Conservation (phyloP, 2,113 vertebrate species). For the Pluvialis apricaria region DNA sequence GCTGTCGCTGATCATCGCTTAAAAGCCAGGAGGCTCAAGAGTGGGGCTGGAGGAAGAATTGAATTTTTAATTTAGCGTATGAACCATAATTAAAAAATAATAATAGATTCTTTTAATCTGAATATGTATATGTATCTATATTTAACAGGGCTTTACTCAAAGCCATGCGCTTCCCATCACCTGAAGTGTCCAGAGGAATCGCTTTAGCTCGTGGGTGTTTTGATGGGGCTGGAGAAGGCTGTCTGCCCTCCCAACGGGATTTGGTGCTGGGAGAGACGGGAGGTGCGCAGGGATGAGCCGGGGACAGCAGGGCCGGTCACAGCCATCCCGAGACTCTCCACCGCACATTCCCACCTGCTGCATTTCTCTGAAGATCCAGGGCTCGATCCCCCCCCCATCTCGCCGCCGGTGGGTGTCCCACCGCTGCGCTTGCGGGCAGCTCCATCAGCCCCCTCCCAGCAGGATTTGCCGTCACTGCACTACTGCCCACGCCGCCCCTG, state of each 20-base stretch:
- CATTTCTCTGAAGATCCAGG: neutral
- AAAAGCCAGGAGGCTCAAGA: neutral
- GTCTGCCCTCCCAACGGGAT: rapidly evolving
- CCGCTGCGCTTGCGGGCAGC: neutral
- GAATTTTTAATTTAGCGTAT: neutral
- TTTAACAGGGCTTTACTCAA: neutral
- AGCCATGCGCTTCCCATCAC: neutral
- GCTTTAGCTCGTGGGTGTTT: neutral
- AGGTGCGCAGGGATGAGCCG: neutral
- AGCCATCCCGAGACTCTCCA: neutral
- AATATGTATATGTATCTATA: no score
- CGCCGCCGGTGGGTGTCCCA: rapidly evolving
- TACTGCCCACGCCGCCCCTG: neutral
- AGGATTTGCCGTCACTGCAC: neutral
- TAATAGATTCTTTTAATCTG: neutral
- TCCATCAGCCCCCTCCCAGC: neutral
- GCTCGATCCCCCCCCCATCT: neutral
- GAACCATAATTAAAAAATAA: neutral
- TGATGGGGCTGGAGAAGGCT: neutral
- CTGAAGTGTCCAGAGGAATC: neutral
- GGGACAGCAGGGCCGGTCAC: neutral
- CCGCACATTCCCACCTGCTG: rapidly evolving
- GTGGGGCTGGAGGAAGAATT: neutral
- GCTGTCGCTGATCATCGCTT: neutral
- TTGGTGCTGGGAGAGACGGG: neutral